Evolutionary conservation across 2,797 vertebrate species (phyloP), one percentile per base, ranked within the genome.

Genomic region (Halcyon badia): DNA sequence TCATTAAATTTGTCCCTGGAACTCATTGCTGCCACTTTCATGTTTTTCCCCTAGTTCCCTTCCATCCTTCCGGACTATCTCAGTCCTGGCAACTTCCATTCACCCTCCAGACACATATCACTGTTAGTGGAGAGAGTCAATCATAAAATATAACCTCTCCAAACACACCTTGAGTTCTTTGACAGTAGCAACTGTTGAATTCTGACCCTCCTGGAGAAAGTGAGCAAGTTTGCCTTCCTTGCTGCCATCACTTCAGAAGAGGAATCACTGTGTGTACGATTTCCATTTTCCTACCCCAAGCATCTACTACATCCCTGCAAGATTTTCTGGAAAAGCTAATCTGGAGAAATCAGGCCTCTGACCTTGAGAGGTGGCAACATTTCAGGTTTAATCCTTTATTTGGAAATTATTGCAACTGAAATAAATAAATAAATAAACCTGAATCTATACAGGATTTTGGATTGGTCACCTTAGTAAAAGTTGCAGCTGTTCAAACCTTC

Each of bases 261-360:
- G 11, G 31, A 81, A 62, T 58, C 2, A 2, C 0, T 51, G 31
- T 39, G 16, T 69, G 5, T 1, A 3, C 13, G 17, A 18, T 42
- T 76, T 31, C 19, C 35, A 57, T n/a, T 58, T 84, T 87, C 24
- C 49, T 18, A 76, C 3, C 3, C 10, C 9, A 9, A 18, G 22
- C 17, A 52, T 11, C 54, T 87, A 18, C 20, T 69, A 76, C 18
- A 61, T 15, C 54, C 58, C 71, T 72, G 22, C 64, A 65, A 49
- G 25, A 41, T 16, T 41, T 87, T 91, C 68, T 83, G 56, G 33
- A 80, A 90, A 83, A 69, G 11, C 46, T 52, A 4, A 18, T 57
- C 33, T 44, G 51, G 12, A 72, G 41, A 65, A 25, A 60, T 65
- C 19, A 52, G 19, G 14, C 82, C 31, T 15, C 28, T 37, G 41